Base-by-base conservation (phyloP, 2,888 invertebrate species). In the Xanthia icteritia region DNA sequence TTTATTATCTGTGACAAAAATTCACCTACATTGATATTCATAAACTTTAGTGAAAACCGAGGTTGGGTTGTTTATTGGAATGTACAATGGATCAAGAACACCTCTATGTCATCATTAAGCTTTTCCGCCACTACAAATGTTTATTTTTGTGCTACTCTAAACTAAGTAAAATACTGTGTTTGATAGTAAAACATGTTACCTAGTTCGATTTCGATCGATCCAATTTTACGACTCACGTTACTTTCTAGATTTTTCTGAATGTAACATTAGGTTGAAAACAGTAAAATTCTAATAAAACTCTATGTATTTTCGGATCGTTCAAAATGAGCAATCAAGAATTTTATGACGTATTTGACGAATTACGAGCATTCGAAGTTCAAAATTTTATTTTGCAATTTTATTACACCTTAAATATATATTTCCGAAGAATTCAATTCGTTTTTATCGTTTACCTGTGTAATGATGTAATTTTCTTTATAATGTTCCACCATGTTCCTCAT, bases 201-300 rank as follows among this genome's bases (percentile, higher is more conserved):
- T n/a, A 56, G 23, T 39, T 79, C 9, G 2, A 65, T 73, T 56
- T 79, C 9, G 2, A 65, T 73, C 48, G 45, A 31, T 60, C 0
- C 2, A 6, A 51, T 45, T 76, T 82, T 76, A 79, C 63, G 76
- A 76, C 27, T 8, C 15, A 56, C 20, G 39, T 11, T 61, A 61
- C 27, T 31, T 39, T 31, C 13, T 48, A n/a, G 11, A 66, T 75
- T 45, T 42, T 23, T 51, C 36, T 58, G 36, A 76, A 76, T 79
- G 36, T 15, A 39, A 61, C n/a, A 77, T 77, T 69, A 60, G 13
- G 60, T 54, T 39, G 15, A 3, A 78, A 65, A 45, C 58, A 64
- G 83, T 77, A 80, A 82, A 39, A 82, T 60, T 27, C 36, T 6
- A 65, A 65, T 80, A 80, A 82, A 82, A 83, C n/a, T 56, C 54